Base-by-base conservation (phyloP, 2,888 invertebrate genomes). In the Ichneumoninae sp. region DNA sequence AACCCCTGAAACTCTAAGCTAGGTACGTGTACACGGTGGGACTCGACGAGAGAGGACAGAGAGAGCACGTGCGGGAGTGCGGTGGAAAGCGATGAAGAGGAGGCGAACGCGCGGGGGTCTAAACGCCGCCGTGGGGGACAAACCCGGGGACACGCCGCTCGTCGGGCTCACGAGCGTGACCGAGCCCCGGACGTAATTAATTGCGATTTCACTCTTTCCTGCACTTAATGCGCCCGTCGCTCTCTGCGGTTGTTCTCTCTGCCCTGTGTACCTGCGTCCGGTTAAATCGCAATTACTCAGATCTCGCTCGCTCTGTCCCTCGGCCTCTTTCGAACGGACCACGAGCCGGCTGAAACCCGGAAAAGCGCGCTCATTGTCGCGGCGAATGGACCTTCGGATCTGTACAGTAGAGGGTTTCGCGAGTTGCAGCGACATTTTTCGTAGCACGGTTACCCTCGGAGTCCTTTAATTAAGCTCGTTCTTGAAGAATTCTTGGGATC, bases 151-250 rank as follows among this genome's bases (percentile, higher is more conserved):
- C 76, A 54, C 66, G 40, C 40, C 6, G 52, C 74, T 26, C 36
- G 47, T 44, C 47, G 44, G n/a, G 50, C 75, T 66, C 52, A 16
- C 71, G 54, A 71, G 50, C 47, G 52, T 47, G 50, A 65, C 81
- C 82, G 79, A 83, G 79, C 70, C 54, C 76, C 84, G 87, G 87
- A 89, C 90, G 91, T 91, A 92, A 92, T 92, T 92, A 92, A 92
- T 92, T 91, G 89, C 91, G 90, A 92, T 91, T 92, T 91, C 90
- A 90, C 91, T 91, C 91, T 90, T 92, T 92, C 89, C 89, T 91
- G 89, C 91, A 89, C 90, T 91, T 91, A 90, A 90, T 91, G 88
- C 89, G 86, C 86, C 87, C 60, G 88, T 89, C 88, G 89, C 88
- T 87, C 85, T 89, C 86, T 89, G 89, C 83, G 90, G 90, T 91